Evolutionary conservation across 2,797 vertebrate genomes (phyloP).

Genomic region (Poecile montanus): DNA sequence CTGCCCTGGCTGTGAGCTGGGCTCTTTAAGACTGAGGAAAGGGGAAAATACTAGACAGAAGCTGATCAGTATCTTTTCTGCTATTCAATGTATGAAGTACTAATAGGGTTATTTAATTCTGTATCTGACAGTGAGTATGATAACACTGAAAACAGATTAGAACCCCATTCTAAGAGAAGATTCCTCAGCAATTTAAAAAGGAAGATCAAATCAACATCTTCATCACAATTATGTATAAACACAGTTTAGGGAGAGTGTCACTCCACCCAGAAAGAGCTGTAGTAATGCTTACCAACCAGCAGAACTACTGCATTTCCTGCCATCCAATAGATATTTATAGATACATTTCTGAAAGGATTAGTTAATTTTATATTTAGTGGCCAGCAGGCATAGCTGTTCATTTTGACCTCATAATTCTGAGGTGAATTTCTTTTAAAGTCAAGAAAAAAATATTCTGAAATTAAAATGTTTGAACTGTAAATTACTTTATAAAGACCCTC

Average conservation of each 20-base stretch:
- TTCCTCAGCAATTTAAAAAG: background rate
- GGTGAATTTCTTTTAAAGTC: background rate
- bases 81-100: background rate
- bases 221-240: background rate
- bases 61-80: background rate
- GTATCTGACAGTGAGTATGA: background rate
- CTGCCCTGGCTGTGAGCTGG: background rate
- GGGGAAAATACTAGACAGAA: background rate
- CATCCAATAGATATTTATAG: background rate
- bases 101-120: constrained; percentile 38
- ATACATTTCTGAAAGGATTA: background rate
- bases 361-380: background rate
- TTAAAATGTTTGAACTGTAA: background rate
- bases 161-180: background rate
- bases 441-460: background rate
- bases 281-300: background rate
- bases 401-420: background rate
- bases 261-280: background rate
- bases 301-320: background rate
- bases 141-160: background rate
- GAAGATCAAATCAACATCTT: background rate
- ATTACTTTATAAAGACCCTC: background rate
- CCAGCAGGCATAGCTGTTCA: background rate
- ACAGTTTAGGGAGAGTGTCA: background rate
- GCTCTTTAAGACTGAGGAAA: background rate